These are phyloP conservation scores for Phaethornis superciliosus DNA, from an alignment of 2,113 vertebrate species.

Conservation along the genomic window DNA sequence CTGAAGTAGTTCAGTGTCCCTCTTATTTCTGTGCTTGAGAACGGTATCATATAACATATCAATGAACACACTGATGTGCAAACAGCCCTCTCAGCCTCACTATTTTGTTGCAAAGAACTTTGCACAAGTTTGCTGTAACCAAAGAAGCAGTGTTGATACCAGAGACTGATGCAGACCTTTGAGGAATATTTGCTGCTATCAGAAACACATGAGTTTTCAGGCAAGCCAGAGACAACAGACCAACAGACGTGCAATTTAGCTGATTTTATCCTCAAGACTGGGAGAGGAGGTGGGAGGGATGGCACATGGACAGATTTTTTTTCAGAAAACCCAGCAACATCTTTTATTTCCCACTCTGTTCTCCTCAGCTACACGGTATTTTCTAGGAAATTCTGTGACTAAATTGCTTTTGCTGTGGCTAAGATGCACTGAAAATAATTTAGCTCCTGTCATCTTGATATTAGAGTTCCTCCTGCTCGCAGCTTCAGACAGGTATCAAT, in stretches of 20 bases:
- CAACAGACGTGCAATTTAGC: neutral
- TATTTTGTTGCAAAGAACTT: neutral
- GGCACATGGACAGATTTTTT: neutral
- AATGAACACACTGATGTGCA: accelerated
- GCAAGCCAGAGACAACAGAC: neutral
- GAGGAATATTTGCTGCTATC: neutral
- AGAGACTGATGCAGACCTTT: neutral
- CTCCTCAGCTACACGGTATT: neutral
- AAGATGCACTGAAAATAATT: neutral
- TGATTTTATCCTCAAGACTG: neutral
- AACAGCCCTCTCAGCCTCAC: neutral
- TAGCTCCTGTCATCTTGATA: neutral
- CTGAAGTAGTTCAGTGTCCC: neutral
- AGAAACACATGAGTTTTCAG: neutral
- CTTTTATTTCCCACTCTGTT: neutral
- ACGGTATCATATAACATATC: accelerated
- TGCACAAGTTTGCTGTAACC: accelerated
- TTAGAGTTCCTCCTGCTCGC: neutral
- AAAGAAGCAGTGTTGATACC: neutral
- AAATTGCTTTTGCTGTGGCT: neutral
- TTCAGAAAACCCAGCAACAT: neutral
- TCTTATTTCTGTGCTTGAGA: neutral
- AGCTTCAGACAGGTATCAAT: neutral
- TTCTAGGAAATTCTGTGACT: neutral
- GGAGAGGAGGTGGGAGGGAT: too few relatives aligned